phyloP scores from a whole-genome alignment of 1,140 invertebrate genomes.

The roundworm (Caenorhabditis elegans) region WBcel235 BX284606.5:10058001-10058500 shows the following conservation, averaged over 20 bases:
- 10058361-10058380: not conserved
- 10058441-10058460: not conserved
- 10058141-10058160: not conserved
- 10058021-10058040: not conserved
- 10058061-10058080: not conserved
- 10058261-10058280: not conserved
- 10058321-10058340: not conserved
- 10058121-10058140: too few species aligned
- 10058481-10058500: not conserved
- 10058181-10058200: not conserved
- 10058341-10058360: not conserved
- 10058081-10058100: too few species aligned
- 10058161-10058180: not conserved
- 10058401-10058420: slow-evolving; percentile 14
- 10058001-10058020: slow-evolving; percentile 5
- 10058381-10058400: not conserved
- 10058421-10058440: not conserved
- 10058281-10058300: not conserved
- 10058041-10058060: slow-evolving; percentile 7
- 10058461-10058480: not conserved
- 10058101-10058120: too few species aligned
- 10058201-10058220: not conserved
- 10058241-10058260: not conserved
- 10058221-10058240: not conserved
- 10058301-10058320: not conserved